Evolutionary conservation across 1,140 invertebrate species (phyloP).

Genomic region (Telenomus remus): DNA sequence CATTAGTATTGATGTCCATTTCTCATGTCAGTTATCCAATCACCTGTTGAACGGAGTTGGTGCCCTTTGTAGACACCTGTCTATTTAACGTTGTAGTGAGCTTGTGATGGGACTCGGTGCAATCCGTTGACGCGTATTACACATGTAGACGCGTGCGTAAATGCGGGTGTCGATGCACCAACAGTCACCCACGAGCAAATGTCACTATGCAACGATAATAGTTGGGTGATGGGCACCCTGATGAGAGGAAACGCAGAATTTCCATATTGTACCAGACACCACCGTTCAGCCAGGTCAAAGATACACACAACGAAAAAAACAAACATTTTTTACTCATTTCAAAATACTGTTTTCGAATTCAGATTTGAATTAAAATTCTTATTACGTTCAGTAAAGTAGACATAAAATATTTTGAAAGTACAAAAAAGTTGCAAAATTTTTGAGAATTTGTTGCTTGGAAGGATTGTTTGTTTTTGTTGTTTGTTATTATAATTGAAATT

Average conservation of each 20-base stretch:
- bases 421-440: no score
- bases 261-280: background rate
- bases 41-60: slow-evolving; percentile 69
- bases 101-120: slow-evolving; percentile 38
- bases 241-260: slow-evolving; percentile 63
- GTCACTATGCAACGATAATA: slow-evolving; percentile 64
- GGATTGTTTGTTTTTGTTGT: no score
- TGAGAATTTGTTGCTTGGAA: no score
- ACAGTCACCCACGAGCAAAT: slow-evolving; percentile 48
- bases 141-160: slow-evolving; percentile 45
- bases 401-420: no score
- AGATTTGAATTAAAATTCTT: no score
- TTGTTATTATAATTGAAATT: no score
- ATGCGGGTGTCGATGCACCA: slow-evolving; percentile 33
- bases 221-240: slow-evolving; percentile 64
- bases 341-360: no score
- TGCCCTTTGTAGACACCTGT: slow-evolving; percentile 44
- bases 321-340: no score
- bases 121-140: slow-evolving; percentile 41
- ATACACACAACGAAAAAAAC: no score
- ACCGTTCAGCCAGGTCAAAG: no score
- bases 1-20: slow-evolving; percentile 65
- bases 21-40: slow-evolving; percentile 64
- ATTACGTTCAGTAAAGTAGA: no score
- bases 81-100: slow-evolving; percentile 30